Percentiles rank a stretch among this genome's conserved stretches.
phyloP scores from a whole-genome alignment of 2,888 invertebrate species.

The Metellina segmentata region DNA sequence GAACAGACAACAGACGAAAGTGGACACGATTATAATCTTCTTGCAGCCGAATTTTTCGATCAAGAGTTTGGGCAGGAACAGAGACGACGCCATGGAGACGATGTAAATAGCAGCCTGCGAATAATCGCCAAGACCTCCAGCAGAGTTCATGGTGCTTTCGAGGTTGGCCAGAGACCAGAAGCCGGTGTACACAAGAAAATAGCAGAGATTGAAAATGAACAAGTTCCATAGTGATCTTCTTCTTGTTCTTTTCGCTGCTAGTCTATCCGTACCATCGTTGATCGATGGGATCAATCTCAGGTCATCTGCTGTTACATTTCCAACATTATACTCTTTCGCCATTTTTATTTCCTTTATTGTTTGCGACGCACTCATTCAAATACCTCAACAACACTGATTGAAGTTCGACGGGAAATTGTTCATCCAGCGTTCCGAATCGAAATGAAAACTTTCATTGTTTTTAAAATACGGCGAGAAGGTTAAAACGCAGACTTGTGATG shows the following conservation, averaged over 20 bases:
- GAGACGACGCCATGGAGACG: constrained; percentile 95
- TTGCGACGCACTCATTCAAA: background rate
- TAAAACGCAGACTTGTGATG: background rate
- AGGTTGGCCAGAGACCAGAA: constrained; percentile 97
- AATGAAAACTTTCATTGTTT: background rate
- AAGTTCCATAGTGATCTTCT: constrained; percentile 81
- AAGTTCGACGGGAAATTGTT: background rate
- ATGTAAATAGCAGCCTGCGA: constrained; percentile 95
- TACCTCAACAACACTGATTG: background rate
- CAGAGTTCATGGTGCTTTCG: constrained; percentile 93
- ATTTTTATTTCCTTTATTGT: background rate
- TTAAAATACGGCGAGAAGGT: background rate
- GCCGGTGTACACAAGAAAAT: constrained; percentile 96
- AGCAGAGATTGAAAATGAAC: constrained; percentile 84
- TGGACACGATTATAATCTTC: constrained; percentile 95
- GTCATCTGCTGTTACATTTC: background rate
- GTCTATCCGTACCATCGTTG: background rate
- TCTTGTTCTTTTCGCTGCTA: background rate
- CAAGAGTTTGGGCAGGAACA: constrained; percentile 95
- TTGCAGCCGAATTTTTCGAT: constrained; percentile 96
- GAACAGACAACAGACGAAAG: constrained; percentile 96
- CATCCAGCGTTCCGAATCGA: background rate
- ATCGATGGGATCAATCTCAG: background rate
- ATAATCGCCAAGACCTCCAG: constrained; percentile 93
- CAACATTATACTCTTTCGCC: background rate